Evolutionary conservation across 2,888 invertebrate species (phyloP).

Genomic region (Xanthorhoe designata): DNA sequence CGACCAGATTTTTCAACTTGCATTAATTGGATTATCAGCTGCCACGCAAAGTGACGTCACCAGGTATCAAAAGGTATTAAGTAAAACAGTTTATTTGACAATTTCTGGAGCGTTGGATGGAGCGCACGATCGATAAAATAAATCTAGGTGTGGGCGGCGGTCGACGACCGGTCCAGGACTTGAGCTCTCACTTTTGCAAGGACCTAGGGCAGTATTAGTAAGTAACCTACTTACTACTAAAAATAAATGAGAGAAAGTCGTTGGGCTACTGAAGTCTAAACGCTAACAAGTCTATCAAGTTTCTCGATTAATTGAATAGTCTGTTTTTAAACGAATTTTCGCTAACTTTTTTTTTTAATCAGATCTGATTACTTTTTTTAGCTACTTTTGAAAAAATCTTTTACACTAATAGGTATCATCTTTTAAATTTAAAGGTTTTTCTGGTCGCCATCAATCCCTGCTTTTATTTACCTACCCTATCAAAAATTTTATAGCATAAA

Average conservation of each 20-base stretch:
- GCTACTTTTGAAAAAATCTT: background rate
- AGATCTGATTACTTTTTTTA: background rate
- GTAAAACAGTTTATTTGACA: conserved; percentile 33
- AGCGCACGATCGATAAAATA: conserved; percentile 53
- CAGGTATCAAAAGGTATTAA: conserved; percentile 24
- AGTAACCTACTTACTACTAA: background rate
- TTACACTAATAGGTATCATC: no score
- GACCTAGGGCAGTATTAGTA: conserved; percentile 21
- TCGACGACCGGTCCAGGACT: conserved; percentile 55
- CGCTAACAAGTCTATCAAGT: conserved; percentile 30
- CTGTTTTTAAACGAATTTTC: background rate
- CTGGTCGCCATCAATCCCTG: background rate
- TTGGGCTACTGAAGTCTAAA: conserved; percentile 18
- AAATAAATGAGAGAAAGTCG: conserved; percentile 27
- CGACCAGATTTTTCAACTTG: conserved; percentile 42
- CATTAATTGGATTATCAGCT: conserved; percentile 44
- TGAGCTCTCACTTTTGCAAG: conserved; percentile 44
- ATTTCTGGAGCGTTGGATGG: conserved; percentile 38
- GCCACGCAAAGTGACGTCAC: conserved; percentile 41
- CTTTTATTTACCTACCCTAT: background rate
- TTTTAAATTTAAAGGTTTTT: no score
- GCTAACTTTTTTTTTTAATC: background rate
- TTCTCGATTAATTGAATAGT: conserved; percentile 19
- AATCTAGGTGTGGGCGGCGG: conserved; percentile 56
- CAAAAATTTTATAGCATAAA: background rate